Base-by-base conservation (phyloP, 92 coral and sea anemone genomes). In the Plumapathes pennacea region DNA sequence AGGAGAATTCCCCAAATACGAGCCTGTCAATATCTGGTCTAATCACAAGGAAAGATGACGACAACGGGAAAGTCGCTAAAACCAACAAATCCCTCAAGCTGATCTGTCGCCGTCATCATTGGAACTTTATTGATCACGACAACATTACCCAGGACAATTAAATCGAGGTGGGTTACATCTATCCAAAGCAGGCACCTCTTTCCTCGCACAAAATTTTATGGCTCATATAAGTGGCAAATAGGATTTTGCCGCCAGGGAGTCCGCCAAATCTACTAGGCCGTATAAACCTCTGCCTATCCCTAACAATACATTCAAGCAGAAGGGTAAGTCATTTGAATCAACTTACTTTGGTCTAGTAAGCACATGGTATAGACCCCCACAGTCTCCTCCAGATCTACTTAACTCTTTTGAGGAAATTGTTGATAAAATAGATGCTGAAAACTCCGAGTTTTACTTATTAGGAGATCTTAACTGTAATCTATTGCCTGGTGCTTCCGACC, bases 91-190 rank as follows among this genome's bases (percentile, higher is more conserved):
- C 32, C 17, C 43, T 64, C 20, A 64, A 49, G 44, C 58, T 37
- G 45, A 27, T 38, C 25, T 50, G 60, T 22, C 20, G 60, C 19
- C 57, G 36, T 20, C 47, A 64, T 31, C 23, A 38, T 18, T 64
- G 71, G 71, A 50, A 38, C 36, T 64, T 64, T 33, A 64, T 64
- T 32, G 54, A 64, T 26, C 61, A 64, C 32, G 45, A 49, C 33
- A 64, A 50, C 42, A 64, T 64, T 46, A 64, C 30, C 19, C 47
- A 46, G 25, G 60, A 12, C 71, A 64, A 38, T 31, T 64, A 29
- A 64, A 64, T 28, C 71, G 71, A 32, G 30, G 71, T 47, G 71
- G 71, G 6, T 50, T 64, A 21, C 71, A 49, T 51, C 71, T 64
- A 2, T 56, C 63, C 30, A 56, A 56, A 22, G 43, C 49, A 9